Evolutionary conservation across 2,797 vertebrate genomes (phyloP).

Genomic region (Mormyrops boulengeri): DNA sequence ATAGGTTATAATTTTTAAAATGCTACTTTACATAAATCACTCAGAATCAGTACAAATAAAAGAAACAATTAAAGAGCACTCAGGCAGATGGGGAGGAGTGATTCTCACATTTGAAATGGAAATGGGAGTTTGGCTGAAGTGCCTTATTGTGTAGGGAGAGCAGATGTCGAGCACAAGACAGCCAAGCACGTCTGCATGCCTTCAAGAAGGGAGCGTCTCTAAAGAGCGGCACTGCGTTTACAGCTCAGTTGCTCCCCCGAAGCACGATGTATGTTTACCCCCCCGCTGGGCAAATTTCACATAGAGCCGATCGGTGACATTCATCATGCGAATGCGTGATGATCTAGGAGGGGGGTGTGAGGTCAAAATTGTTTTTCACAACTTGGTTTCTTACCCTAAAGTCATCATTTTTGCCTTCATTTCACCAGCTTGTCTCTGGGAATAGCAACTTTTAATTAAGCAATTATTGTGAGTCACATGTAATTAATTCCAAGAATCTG

Average conservation of each 20-base stretch:
- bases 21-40: background rate
- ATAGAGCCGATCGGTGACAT: background rate
- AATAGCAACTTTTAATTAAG: constrained; percentile 30
- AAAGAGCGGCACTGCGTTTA: background rate
- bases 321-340: background rate
- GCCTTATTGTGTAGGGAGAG: background rate
- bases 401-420: background rate
- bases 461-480: constrained; percentile 27
- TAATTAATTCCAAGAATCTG: constrained; percentile 33
- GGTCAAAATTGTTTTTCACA: background rate
- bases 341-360: background rate
- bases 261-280: background rate
- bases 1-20: background rate
- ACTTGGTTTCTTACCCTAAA: constrained; percentile 8
- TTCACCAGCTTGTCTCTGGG: constrained; percentile 2
- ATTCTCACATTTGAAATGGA: background rate
- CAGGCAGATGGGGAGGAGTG: background rate
- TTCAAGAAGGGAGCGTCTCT: background rate
- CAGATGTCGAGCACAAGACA: background rate
- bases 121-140: constrained; percentile 1
- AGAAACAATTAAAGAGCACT: background rate
- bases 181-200: background rate
- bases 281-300: background rate
- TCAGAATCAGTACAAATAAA: background rate
- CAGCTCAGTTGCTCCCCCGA: background rate